phyloP scores from a whole-genome alignment of 2,113 vertebrate genomes.

The Apodemus sylvaticus region DNA sequence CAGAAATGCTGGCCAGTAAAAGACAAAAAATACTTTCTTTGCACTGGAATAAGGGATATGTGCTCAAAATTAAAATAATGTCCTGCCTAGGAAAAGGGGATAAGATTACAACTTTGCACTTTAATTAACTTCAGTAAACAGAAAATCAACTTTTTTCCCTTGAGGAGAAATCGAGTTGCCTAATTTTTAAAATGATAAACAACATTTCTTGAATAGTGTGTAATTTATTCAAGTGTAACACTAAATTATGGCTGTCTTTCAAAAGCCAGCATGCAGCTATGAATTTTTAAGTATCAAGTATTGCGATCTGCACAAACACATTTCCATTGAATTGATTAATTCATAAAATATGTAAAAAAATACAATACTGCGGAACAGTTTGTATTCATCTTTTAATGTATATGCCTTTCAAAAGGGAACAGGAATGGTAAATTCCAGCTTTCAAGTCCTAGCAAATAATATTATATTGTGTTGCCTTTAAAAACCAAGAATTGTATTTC shows the following conservation, averaged over 20 bases:
- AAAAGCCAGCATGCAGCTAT: conserved; percentile 65
- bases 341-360: conserved; percentile 58
- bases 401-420: background rate
- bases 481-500: conserved; percentile 17
- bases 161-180: conserved; percentile 25
- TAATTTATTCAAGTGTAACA: conserved; percentile 71
- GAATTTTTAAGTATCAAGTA: conserved; percentile 68
- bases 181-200: conserved; percentile 72
- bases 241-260: conserved; percentile 72
- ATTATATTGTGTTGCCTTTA: background rate
- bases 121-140: conserved; percentile 72
- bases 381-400: conserved; percentile 22
- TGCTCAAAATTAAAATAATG: conserved; percentile 48
- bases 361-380: background rate
- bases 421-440: background rate
- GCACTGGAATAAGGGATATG: background rate
- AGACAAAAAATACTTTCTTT: background rate
- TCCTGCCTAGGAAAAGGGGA: conserved; percentile 39
- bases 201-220: conserved; percentile 59
- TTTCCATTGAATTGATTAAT: conserved; percentile 55
- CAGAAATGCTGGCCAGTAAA: background rate
- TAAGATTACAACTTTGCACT: conserved; percentile 60
- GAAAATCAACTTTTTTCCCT: conserved; percentile 48
- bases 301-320: conserved; percentile 22
- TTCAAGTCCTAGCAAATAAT: background rate